phyloP scores from a whole-genome alignment of 2,888 invertebrate genomes.

The Himalopsyche kuldschensis region DNA sequence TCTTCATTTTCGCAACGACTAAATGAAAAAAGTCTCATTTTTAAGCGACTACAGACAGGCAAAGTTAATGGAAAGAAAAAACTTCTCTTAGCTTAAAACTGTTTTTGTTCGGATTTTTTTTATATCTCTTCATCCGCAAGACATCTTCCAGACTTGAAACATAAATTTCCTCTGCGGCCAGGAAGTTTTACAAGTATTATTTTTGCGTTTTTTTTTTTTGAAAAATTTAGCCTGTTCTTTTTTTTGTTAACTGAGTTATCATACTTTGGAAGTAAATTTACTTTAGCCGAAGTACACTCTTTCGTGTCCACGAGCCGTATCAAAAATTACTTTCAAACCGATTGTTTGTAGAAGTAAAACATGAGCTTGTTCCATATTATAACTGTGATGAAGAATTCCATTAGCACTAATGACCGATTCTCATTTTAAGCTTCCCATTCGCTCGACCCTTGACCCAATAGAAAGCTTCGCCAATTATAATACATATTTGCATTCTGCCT shows the following conservation, averaged over 20 bases:
- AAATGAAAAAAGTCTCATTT: neutral
- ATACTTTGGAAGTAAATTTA: neutral
- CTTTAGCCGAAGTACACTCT: neutral
- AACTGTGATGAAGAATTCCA: too few species aligned
- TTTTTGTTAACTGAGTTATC: neutral
- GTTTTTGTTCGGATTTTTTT: neutral
- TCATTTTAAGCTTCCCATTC: too few species aligned
- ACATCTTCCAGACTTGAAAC: neutral
- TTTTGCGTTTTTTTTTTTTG: neutral
- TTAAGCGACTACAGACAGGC: neutral
- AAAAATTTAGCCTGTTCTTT: neutral
- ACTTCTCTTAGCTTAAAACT: neutral
- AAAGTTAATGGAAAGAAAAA: neutral
- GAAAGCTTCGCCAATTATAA: too few species aligned
- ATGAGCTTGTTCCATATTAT: too few species aligned
- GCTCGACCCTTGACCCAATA: too few species aligned
- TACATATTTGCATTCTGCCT: too few species aligned
- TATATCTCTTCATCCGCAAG: neutral
- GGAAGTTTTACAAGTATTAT: neutral
- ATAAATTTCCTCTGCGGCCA: neutral
- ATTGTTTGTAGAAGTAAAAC: too few species aligned
- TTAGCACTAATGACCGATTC: too few species aligned
- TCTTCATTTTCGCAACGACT: neutral
- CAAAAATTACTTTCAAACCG: neutral
- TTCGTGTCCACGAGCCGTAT: neutral